phyloP scores from a whole-genome alignment of 1,140 invertebrate species.

The Drosophila saltans region DNA sequence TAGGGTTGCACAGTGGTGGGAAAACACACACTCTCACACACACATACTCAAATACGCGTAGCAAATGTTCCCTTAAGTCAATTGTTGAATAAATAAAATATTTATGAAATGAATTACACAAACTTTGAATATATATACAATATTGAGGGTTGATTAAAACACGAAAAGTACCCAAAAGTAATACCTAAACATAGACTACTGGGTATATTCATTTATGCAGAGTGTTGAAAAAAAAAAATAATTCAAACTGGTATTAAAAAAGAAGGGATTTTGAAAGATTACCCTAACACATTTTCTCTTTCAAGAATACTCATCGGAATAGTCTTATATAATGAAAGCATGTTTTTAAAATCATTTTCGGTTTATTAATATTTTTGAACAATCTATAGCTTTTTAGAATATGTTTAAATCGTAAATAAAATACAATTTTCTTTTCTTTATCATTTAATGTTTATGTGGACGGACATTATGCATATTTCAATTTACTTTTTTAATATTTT shows the following conservation, averaged over 20 bases:
- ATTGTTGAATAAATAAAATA: conserved; percentile 44
- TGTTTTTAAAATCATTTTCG: too few relatives aligned
- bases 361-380: too few relatives aligned
- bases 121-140: conserved; percentile 18
- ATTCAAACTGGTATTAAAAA: not conserved
- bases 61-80: not conserved
- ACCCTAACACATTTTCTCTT: too few relatives aligned
- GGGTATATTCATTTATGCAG: too few relatives aligned
- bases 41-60: conserved; percentile 24
- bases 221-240: not conserved
- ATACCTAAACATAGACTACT: too few relatives aligned
- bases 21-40: conserved; percentile 27
- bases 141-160: not conserved
- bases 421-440: not conserved
- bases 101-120: conserved; percentile 36
- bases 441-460: conserved; percentile 6
- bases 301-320: too few relatives aligned
- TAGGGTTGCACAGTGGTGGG: conserved; percentile 53
- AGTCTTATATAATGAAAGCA: too few relatives aligned
- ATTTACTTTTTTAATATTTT: conserved; percentile 8
- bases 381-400: too few relatives aligned
- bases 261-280: not conserved
- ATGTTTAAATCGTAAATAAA: conserved; percentile 3
- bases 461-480: conserved; percentile 4
- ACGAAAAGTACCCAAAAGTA: too few relatives aligned